Base-by-base conservation (phyloP, 2,888 invertebrate genomes). In the Pristionchus mayeri region DNA sequence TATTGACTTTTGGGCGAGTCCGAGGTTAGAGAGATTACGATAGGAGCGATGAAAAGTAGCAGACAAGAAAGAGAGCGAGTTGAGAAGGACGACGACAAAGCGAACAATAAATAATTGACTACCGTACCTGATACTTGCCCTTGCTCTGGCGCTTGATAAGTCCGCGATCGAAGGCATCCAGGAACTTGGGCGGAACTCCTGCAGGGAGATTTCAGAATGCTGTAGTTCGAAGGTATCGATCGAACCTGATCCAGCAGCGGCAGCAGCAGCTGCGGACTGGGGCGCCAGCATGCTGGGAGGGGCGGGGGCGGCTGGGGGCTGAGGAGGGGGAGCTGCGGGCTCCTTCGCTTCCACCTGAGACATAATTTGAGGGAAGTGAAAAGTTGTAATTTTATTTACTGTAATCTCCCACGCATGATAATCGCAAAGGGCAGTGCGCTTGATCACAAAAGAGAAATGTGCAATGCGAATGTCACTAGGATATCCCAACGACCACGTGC, bases 61-160 rank as follows among this genome's bases (percentile, higher is more conserved):
- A 4, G 67, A 63, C 7, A 37, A 71, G 21, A 37, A 7, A 11
- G 18, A 63, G 63, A 63, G 4, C 1, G 16, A 6, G 6, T 27
- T 34, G 63, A 34, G 18, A 34, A 27, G 67, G n/a, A 30, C n/a
- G n/a, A n/a, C n/a, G n/a, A n/a, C 44, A 13, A 44, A 13, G 44
- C 6, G 13, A n/a, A n/a, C 21, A 40, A 71, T 71, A 40, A n/a
- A 71, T 71, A 71, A 71, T 44, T 30, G 40, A 4, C 24, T 44
- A 71, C 71, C 71, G 71, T 71, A 90, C 90, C 89, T 92, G 92
- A 78, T 92, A 92, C 86, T 92, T 92, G 76, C 92, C 92, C 85
- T 92, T 92, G 85, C 90, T 90, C 85, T 92, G 91, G 24, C 92
- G 85, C 84, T 92, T 92, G 76, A 91, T 90, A 40, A 92, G 86